Percentiles rank a stretch among this genome's conserved stretches.
phyloP scores from a whole-genome alignment of 2,888 invertebrate genomes.

The Dolichopus griseipennis region DNA sequence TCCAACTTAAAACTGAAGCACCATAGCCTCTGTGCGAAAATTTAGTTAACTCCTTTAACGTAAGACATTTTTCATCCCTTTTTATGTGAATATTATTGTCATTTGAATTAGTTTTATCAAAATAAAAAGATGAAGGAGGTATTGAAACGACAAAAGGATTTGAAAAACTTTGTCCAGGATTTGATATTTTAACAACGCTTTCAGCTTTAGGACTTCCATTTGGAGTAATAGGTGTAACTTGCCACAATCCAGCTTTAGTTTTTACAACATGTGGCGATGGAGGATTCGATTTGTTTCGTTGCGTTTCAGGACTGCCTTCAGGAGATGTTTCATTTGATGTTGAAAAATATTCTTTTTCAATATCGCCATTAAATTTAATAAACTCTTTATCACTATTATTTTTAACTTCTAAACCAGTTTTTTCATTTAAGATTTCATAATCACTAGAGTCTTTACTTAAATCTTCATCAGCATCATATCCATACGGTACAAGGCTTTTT shows the following conservation, averaged over 20 bases:
- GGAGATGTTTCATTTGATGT: conserved; percentile 17
- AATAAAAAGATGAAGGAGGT: neutral
- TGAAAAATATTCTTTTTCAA: conserved; percentile 18
- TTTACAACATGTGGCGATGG: conserved; percentile 40
- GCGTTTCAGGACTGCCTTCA: conserved; percentile 20
- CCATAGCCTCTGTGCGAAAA: conserved; percentile 71
- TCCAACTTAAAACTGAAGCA: conserved; percentile 66
- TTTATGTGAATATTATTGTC: conserved; percentile 26
- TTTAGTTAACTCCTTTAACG: conserved; percentile 56
- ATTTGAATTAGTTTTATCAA: conserved; percentile 28
- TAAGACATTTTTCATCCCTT: conserved; percentile 27
- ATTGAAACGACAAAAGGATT: neutral
- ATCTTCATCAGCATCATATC: conserved; percentile 49
- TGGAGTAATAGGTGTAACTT: conserved; percentile 30
- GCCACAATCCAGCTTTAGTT: conserved; percentile 40
- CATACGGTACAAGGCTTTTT: conserved; percentile 51
- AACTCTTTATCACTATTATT: conserved; percentile 5
- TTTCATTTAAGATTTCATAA: no score
- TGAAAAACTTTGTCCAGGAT: neutral
- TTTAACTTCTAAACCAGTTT: no score
- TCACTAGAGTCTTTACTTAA: conserved; percentile 33
- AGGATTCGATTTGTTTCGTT: conserved; percentile 31
- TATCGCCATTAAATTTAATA: conserved; percentile 18
- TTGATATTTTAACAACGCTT: neutral
- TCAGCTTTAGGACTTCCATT: neutral